Conservation (phyloP, 2,113 vertebrate genomes). For the Gavia stellata region DNA sequence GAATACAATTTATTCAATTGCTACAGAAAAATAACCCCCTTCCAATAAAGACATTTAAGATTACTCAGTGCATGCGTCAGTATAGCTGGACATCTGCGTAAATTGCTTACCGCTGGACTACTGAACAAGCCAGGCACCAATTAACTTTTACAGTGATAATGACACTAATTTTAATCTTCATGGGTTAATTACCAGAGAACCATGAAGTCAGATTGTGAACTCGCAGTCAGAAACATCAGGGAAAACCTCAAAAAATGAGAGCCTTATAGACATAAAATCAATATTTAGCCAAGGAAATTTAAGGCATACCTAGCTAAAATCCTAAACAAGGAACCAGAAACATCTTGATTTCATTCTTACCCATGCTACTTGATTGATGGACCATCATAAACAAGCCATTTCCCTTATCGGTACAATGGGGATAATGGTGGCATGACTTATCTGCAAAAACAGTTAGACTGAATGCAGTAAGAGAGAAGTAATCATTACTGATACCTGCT, state of each 20-base stretch:
- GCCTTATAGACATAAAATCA: neutral
- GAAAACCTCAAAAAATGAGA: neutral
- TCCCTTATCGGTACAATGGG: neutral
- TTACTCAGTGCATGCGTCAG: neutral
- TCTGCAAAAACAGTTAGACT: neutral
- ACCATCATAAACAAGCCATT: neutral
- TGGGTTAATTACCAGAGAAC: slow-evolving; percentile 38
- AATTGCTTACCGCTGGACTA: neutral
- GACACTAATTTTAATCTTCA: slow-evolving; percentile 50
- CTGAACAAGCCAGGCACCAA: slow-evolving; percentile 35
- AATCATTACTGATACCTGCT: neutral
- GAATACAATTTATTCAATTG: rapidly evolving
- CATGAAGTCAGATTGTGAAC: neutral
- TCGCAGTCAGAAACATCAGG: neutral
- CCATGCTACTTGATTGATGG: neutral
- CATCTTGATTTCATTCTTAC: neutral
- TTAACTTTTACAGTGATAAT: slow-evolving; percentile 40
- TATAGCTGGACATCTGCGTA: neutral
- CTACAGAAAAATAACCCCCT: neutral
- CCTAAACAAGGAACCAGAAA: neutral
- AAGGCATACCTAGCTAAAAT: neutral
- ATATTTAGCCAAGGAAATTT: neutral
- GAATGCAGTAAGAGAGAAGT: neutral
- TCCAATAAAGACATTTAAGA: neutral
- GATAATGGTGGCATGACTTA: neutral